Percentiles rank a stretch among this genome's conserved stretches.
phyloP scores from a whole-genome alignment of 2,113 vertebrate species.

The Bostrychus sinensis region DNA sequence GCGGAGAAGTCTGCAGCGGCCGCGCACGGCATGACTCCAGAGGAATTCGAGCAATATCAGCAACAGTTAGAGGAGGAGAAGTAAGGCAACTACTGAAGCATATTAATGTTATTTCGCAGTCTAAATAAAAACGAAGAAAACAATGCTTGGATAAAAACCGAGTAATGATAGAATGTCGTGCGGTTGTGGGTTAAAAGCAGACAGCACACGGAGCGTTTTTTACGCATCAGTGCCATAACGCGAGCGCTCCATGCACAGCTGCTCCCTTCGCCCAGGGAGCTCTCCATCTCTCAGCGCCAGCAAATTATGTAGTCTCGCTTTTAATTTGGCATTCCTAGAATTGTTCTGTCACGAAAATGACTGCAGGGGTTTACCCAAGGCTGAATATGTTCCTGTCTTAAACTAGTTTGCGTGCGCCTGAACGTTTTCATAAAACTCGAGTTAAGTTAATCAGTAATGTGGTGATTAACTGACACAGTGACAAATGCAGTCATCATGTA shows the following conservation, averaged over 20 bases:
- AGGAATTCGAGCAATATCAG: conserved; percentile 96
- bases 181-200: conserved; percentile 24
- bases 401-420: conserved; percentile 1
- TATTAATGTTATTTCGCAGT: conserved; percentile 17
- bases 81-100: conserved; percentile 78
- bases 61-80: conserved; percentile 97
- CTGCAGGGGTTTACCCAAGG: conserved; percentile 21
- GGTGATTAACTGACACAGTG: background rate
- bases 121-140: background rate
- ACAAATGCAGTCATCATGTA: background rate
- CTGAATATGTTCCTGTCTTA: conserved; percentile 11
- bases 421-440: conserved; percentile 16
- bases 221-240: conserved; percentile 63
- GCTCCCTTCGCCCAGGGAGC: conserved; percentile 64
- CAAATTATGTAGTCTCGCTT: conserved; percentile 21
- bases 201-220: conserved; percentile 49
- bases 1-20: conserved; percentile 87
- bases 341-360: conserved; percentile 23
- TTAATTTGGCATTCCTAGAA: conserved; percentile 40
- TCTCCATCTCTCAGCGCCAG: conserved; percentile 24
- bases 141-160: background rate
- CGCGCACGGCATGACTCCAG: conserved; percentile 93
- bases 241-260: conserved; percentile 61
- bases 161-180: background rate
- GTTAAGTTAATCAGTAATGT: background rate